These are phyloP conservation scores for Phylloscopus trochilus DNA, from an alignment of 2,113 vertebrate species.

Conservation along the genomic window DNA sequence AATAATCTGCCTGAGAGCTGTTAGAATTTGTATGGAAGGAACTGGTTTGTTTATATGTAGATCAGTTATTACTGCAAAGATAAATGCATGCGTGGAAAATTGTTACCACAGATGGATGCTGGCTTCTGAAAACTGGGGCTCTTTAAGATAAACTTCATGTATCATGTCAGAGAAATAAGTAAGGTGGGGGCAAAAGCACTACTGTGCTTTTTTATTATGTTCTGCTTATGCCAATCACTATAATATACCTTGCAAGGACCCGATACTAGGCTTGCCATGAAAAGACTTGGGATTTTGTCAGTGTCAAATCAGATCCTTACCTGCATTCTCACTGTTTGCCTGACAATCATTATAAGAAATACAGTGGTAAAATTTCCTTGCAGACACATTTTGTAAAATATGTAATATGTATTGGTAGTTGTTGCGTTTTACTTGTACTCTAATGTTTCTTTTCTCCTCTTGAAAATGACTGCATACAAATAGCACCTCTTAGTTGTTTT, in stretches of 20 bases:
- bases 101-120: background rate
- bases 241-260: background rate
- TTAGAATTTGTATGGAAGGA: conserved; percentile 19
- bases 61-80: conserved; percentile 1
- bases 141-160: background rate
- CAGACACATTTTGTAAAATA: background rate
- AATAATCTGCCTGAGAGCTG: conserved; percentile 21
- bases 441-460: background rate
- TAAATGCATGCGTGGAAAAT: background rate
- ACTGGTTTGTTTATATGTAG: conserved; percentile 25
- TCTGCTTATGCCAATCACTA: background rate
- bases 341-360: background rate
- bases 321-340: background rate
- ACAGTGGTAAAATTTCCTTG: background rate
- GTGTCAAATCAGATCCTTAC: background rate
- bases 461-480: background rate
- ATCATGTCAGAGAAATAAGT: background rate
- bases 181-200: background rate
- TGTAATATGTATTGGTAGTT: background rate
- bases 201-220: background rate
- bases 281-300: background rate
- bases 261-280: background rate
- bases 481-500: background rate
- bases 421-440: background rate
- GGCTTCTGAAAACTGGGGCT: background rate